A percentile compares a stretch with the other conserved stretches of the same genome.
phyloP scores from a whole-genome alignment of 2,113 vertebrate genomes.

The Cettia cetti region DNA sequence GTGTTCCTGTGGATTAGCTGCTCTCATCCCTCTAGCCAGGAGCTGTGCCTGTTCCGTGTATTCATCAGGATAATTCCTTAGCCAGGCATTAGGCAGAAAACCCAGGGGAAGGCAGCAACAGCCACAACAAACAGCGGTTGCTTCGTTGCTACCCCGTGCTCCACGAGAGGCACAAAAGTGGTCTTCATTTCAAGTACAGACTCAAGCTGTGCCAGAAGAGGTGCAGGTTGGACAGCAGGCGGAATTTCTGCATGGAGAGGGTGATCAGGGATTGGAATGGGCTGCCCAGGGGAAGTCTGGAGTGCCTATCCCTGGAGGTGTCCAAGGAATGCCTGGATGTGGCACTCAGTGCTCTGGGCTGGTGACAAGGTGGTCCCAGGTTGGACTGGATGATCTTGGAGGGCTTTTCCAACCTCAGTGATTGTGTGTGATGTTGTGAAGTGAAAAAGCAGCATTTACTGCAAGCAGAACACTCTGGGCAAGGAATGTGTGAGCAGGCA shows the following conservation, averaged over 20 bases:
- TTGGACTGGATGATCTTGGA: background rate
- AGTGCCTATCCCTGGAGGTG: background rate
- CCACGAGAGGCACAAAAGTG: background rate
- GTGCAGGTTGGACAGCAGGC: background rate
- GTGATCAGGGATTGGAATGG: background rate
- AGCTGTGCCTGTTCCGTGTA: background rate
- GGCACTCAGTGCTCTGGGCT: background rate
- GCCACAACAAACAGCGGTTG: background rate
- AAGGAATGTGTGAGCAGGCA: background rate
- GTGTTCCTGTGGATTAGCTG: slow-evolving; percentile 17
- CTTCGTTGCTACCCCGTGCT: fast-evolving
- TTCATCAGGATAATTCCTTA: background rate
- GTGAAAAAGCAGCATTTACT: background rate
- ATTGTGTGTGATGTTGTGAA: background rate
- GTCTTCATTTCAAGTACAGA: background rate
- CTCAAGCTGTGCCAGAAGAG: background rate
- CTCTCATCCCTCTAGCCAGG: background rate
- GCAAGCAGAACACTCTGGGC: background rate
- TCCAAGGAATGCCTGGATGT: fast-evolving
- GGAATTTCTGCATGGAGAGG: background rate
- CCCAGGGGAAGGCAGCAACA: background rate
- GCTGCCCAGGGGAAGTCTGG: background rate
- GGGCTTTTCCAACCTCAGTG: background rate
- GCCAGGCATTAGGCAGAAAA: background rate
- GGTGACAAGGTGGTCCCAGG: background rate